Percentiles rank a stretch among this genome's conserved stretches.
Evolutionary conservation across 2,113 vertebrate genomes (phyloP).

Genomic region (Noctilio leporinus): DNA sequence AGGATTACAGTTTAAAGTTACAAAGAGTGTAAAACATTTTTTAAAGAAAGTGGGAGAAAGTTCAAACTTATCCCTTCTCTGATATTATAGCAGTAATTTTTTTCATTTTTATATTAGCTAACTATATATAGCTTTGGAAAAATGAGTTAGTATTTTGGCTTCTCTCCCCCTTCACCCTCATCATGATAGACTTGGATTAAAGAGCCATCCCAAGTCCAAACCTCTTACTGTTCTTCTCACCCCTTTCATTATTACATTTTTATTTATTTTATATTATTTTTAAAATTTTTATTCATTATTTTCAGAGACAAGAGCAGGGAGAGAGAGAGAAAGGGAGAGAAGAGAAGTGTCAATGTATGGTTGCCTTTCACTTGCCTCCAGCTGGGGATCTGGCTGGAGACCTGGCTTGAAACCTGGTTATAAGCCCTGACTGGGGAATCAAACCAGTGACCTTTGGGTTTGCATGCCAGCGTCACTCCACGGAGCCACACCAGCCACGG

Average conservation of each 20-base stretch:
- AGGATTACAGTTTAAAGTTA: constrained; percentile 23
- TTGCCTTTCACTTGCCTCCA: no score
- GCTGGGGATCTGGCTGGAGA: no score
- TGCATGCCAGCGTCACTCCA: no score
- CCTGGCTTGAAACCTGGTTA: no score
- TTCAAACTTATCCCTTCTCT: constrained; percentile 3
- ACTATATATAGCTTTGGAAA: neutral
- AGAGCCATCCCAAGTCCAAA: neutral
- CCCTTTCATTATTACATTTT: neutral
- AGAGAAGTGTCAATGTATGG: no score
- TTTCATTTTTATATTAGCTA: neutral
- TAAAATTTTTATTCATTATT: no score
- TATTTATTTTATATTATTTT: no score
- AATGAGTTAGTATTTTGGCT: neutral
- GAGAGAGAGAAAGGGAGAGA: no score
- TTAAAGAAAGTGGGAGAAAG: neutral
- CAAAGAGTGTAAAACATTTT: neutral
- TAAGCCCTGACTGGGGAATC: no score
- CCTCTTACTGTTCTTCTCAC: neutral
- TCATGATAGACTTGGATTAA: neutral
- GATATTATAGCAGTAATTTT: neutral
- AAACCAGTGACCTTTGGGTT: no score
- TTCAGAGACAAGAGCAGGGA: no score
- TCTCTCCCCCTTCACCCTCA: neutral
- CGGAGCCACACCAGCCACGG: no score